Base-by-base conservation (phyloP, 2,113 vertebrate species). In the Dasyurus viverrinus region DNA sequence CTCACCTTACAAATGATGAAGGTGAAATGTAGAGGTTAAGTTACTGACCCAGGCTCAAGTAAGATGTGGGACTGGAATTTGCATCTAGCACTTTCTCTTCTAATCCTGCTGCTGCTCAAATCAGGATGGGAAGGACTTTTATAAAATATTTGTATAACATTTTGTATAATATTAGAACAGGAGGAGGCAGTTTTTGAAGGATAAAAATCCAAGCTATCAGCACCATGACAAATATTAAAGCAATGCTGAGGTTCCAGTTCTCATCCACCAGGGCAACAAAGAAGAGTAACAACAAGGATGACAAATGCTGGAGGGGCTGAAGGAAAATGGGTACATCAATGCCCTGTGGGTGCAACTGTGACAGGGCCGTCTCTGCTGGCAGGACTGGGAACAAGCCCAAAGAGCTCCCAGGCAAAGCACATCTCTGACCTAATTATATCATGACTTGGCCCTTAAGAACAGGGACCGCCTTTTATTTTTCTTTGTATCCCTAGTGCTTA, bases 301-400 rank as follows among this genome's bases (percentile, higher is more conserved):
- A 76, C 14, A 19, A 16, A 76, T 76, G 4, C 14, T 76, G 68
- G 36, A n/a, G 36, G 36, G 68, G 36, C 16, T 22, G 36, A 14
- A 76, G 36, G 16, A 36, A 76, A 76, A 22, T 12, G n/a, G 60
- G 3, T 14, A 68, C 36, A 19, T 2, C 19, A 0, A 76, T n/a
- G 3, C 4, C 4, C 30, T 16, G 12, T 12, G 0, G 12, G 3
- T 0, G 14, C 14, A 36, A 4, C 36, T 36, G 12, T n/a, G 60
- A 76, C 16, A 4, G 5, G 36, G 60, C n/a, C 36, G 36, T 3
- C 5, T 16, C 16, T 7, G n/a, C 36, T 19, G 68, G 36, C 36
- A n/a, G 5, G 68, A n/a, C 36, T 22, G 36, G 68, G 36, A 8
- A 5, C 36, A n/a, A 19, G 6, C 11, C 36, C 4, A 6, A 48